Evolutionary conservation across 2,888 invertebrate genomes (phyloP).

Genomic region (Capitulum mitella): DNA sequence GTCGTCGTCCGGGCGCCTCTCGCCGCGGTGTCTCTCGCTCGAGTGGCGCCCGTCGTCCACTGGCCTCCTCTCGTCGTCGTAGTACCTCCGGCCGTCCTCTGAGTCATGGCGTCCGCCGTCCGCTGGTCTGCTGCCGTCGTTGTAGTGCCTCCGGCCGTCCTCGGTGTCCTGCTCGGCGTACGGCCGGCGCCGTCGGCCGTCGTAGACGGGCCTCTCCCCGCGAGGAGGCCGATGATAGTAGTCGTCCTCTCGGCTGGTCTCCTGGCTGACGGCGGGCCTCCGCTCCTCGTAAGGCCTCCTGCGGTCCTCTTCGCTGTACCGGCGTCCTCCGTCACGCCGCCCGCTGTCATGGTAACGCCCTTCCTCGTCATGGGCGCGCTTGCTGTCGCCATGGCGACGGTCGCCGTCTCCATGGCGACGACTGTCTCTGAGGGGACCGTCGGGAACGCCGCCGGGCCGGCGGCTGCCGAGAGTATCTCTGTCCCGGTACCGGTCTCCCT

Average conservation of each 20-base stretch:
- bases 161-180: neutral
- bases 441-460: neutral
- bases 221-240: neutral
- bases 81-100: neutral
- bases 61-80: neutral
- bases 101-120: neutral
- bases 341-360: neutral
- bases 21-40: no score
- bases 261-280: neutral
- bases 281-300: neutral
- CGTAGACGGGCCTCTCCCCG: neutral
- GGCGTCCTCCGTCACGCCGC: neutral
- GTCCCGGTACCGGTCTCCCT: no score
- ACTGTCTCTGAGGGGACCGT: neutral
- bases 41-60: neutral
- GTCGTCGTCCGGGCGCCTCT: neutral
- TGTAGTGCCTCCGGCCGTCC: neutral
- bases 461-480: neutral
- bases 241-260: neutral
- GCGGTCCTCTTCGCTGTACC: neutral
- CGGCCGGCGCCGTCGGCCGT: neutral
- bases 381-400: neutral
- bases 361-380: neutral
- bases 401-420: neutral
- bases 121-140: neutral